Evolutionary conservation across 2,113 vertebrate species (phyloP), one percentile per base, ranked within the genome.

Genomic region (Chaenogobius annularis): DNA sequence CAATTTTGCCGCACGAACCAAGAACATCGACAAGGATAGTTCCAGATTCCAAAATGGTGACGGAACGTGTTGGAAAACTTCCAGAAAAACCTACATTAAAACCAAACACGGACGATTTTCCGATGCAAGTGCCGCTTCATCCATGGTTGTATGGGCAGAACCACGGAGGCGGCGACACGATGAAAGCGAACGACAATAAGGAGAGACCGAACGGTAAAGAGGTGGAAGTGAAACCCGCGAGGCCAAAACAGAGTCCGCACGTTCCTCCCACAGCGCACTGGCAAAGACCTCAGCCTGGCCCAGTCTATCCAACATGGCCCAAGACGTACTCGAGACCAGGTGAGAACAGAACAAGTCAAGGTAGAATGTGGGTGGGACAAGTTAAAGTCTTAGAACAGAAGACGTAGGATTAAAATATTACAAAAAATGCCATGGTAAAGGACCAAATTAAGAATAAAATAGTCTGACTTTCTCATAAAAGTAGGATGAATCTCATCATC

Each of bases 101-200:
- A 72, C 74, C 82, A 63, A 83, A 86, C 31, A 83, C 13, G n/a
- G 54, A 72, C 46, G 55, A 7, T 56, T 77, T 75, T n/a, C 82
- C 85, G 10, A 0, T 83, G 31, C 74, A 78, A 69, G 84, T 91
- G 14, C 87, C 88, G 8, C 40, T 90, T 63, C 91, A 92, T 66
- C 93, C 93, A 7, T 93, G 92, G 93, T 80, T 92, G 20, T 89
- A 90, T 46, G 81, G 79, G 47, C 68, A 68, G 44, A 85, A 70
- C 46, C 84, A 85, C 48, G 83, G 61, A 67, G 70, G 43, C 73
- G 81, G 71, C n/a, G 75, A 84, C 61, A 73, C 75, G 1, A 11
- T 68, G 58, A 77, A 84, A 11, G 54, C 65, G 19, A 62, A 77
- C 11, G 69, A 48, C 58, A 76, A 82, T 23, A 70, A 79, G 40